These are phyloP conservation scores for Diarsia dahlii DNA, from an alignment of 2,888 invertebrate genomes.

Conservation along the genomic window DNA sequence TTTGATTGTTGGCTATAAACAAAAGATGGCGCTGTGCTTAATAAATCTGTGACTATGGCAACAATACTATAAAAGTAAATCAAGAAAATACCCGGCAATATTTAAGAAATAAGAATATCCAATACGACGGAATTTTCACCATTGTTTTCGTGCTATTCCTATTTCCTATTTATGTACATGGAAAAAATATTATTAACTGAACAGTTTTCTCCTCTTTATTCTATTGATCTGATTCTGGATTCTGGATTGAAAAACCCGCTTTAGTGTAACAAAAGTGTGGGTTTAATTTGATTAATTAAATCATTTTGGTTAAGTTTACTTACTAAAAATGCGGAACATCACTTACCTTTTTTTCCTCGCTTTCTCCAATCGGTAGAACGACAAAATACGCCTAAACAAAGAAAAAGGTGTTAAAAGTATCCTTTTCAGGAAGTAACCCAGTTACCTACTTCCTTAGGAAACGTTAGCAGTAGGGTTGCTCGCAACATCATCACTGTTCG, in stretches of 20 bases:
- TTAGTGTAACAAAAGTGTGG: not conserved
- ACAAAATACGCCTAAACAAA: conserved; percentile 69
- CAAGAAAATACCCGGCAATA: not conserved
- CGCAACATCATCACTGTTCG: not conserved
- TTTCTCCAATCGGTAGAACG: conserved; percentile 73
- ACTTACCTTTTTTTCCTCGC: conserved; percentile 80
- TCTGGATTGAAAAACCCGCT: not conserved
- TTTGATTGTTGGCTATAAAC: conserved; percentile 54
- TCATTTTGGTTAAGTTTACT: not conserved
- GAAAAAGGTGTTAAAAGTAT: not conserved
- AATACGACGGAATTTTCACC: conserved; percentile 56
- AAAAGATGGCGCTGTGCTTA: conserved; percentile 77
- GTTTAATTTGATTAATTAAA: not conserved
- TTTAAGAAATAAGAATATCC: not conserved
- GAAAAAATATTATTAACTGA: not conserved
- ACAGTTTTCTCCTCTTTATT: not conserved
- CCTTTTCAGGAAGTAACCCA: not conserved
- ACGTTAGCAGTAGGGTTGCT: not conserved
- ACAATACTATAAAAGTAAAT: not conserved
- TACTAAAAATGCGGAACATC: not conserved
- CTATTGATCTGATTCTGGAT: not conserved
- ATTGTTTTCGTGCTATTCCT: conserved; percentile 37
- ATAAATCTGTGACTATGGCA: conserved; percentile 7
- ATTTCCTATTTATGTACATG: not conserved
- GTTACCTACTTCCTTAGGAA: not conserved